A percentile compares a stretch with the other conserved stretches of the same genome.
phyloP scores from a whole-genome alignment of 2,113 vertebrate genomes.

The Ageneiosus marmoratus region DNA sequence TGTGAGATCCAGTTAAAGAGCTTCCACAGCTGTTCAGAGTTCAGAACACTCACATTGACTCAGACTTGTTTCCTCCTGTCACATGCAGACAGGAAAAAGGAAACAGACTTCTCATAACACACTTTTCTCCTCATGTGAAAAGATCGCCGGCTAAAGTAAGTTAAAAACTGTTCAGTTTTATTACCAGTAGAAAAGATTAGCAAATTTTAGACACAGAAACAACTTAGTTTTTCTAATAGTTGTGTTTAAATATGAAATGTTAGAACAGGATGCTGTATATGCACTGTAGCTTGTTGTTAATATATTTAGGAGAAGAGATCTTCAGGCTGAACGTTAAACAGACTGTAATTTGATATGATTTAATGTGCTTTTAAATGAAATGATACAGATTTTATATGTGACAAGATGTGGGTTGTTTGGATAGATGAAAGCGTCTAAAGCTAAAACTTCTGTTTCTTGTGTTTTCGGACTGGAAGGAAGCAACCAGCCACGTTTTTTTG shows the following conservation, averaged over 20 bases:
- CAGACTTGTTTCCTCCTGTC: not conserved
- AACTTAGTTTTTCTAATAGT: not conserved
- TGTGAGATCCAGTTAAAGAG: constrained; percentile 8
- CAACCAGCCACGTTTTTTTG: not conserved
- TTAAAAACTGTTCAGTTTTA: not conserved
- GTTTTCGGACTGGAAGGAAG: not conserved
- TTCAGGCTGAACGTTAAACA: not conserved
- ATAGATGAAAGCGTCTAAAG: not conserved
- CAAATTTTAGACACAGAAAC: not conserved
- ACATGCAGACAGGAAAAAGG: constrained; percentile 17
- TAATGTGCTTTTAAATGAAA: not conserved
- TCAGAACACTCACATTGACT: constrained; percentile 13
- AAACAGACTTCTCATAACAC: constrained; percentile 11
- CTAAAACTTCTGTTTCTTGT: not conserved
- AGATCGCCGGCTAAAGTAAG: constrained; percentile 2
- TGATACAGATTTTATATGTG: not conserved
- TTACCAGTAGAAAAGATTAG: not conserved
- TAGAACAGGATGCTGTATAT: not conserved
- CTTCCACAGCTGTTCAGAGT: constrained; percentile 12
- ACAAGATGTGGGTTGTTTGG: not conserved
- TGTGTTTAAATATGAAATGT: not conserved
- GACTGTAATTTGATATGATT: not conserved
- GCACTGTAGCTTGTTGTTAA: not conserved
- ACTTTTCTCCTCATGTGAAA: not conserved
- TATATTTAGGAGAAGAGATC: not conserved